Evolutionary conservation across 2,888 invertebrate species (phyloP).

Genomic region (Rotaria macrura): DNA sequence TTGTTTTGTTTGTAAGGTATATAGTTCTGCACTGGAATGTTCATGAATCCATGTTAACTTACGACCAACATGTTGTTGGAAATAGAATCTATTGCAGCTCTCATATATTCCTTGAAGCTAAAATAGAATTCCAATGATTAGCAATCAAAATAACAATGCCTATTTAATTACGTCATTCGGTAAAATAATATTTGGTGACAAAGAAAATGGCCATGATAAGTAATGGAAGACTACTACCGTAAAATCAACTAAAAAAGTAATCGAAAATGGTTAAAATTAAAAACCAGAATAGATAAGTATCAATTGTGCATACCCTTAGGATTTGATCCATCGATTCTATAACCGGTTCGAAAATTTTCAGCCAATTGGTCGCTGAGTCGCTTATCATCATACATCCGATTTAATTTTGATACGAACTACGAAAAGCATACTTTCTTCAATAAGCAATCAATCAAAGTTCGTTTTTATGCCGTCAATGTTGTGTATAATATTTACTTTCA

Average conservation of each 20-base stretch:
- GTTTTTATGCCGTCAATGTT: no score
- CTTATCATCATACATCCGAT: slow-evolving; percentile 97
- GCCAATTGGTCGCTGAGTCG: slow-evolving; percentile 94
- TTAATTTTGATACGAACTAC: slow-evolving; percentile 95
- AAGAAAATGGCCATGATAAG: slow-evolving; percentile 75
- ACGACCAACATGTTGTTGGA: slow-evolving; percentile 84
- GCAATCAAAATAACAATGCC: background rate
- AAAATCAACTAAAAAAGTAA: slow-evolving; percentile 67
- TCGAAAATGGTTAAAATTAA: slow-evolving; percentile 24
- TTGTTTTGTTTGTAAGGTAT: slow-evolving; percentile 82
- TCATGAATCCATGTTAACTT: slow-evolving; percentile 96
- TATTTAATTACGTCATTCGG: slow-evolving; percentile 80
- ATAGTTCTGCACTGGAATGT: slow-evolving; percentile 92
- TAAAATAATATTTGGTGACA: slow-evolving; percentile 65
- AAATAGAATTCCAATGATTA: slow-evolving; percentile 35
- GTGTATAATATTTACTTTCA: slow-evolving; percentile 68
- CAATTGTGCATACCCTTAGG: background rate
- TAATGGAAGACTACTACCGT: slow-evolving; percentile 80
- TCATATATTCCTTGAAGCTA: slow-evolving; percentile 84
- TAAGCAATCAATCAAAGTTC: no score
- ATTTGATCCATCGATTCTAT: slow-evolving; percentile 1
- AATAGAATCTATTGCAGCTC: slow-evolving; percentile 87
- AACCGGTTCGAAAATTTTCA: slow-evolving; percentile 63
- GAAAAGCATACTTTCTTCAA: slow-evolving; percentile 82
- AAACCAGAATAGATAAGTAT: background rate